Evolutionary conservation across 2,113 vertebrate species (phyloP), one percentile per base, ranked within the genome.

Genomic region (Muntiacus muntjak): DNA sequence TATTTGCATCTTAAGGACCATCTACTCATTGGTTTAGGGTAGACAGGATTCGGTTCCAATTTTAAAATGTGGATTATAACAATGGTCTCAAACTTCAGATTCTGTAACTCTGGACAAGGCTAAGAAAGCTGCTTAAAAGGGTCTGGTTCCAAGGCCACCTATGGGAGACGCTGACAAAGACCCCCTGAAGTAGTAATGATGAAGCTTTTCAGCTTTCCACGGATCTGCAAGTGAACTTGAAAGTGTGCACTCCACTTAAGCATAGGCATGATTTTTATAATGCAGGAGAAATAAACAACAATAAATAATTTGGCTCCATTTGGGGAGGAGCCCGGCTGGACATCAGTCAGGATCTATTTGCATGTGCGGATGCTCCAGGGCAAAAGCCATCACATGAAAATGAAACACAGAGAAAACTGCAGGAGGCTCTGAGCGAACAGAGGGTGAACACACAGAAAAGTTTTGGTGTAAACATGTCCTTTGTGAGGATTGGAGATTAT

Each of bases 381-480:
- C 74, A 64, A 96, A 98, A 98, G 97, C 97, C 91, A 96, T 96
- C 92, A 81, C 97, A 85, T 54, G 89, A 98, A 97, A 97, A 97
- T 19, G 96, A 96, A 81, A 89, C 19, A 78, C 54, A 93, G 98
- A 93, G 94, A 97, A 98, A 98, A 98, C 89, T 78, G 96, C 98
- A 97, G 95, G 97, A 98, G 97, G 96, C 87, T 92, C 89, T 43
- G 97, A 93, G 93, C 85, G 96, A 98, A 98, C 95, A 96, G 97
- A 96, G 93, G 94, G 95, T 96, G 87, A 98, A 98, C 97, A 97
- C 92, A 96, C 95, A 96, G 97, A 92, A 97, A 98, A 97, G 97
- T 98, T 94, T 97, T 83, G 96, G 97, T 26, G 87, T 98, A 98
- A 98, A 98, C 98, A 98, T 97, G 97, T 98, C 96, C 97, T 98